Conservation (phyloP, 2,888 invertebrate species). For the Archips crataeganus region DNA sequence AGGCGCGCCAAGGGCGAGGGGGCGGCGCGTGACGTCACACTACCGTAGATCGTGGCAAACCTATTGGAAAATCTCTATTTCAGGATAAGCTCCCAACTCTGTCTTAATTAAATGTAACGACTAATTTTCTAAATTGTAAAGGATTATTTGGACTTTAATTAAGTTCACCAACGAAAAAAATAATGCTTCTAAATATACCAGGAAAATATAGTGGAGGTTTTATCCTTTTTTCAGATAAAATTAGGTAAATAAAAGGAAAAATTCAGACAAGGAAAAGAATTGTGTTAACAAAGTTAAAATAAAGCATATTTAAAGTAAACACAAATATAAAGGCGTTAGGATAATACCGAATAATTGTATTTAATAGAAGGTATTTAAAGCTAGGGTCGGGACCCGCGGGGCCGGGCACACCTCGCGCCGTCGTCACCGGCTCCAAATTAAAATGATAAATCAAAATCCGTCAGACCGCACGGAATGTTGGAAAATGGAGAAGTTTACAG, state of each 20-base stretch:
- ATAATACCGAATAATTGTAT: conserved; percentile 49
- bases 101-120: neutral
- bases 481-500: conserved; percentile 39
- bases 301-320: conserved; percentile 35
- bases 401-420: conserved; percentile 66
- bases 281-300: conserved; percentile 26
- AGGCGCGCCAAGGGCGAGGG: conserved; percentile 51
- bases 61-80: conserved; percentile 13
- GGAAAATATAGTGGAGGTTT: neutral
- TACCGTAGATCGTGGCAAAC: conserved; percentile 41
- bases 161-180: neutral
- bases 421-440: conserved; percentile 79
- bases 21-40: conserved; percentile 71
- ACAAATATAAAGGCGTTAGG: conserved; percentile 39
- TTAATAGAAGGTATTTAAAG: conserved; percentile 73
- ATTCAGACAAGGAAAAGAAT: conserved; percentile 30
- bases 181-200: neutral
- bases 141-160: neutral
- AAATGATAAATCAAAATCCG: conserved; percentile 84
- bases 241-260: neutral
- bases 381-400: conserved; percentile 66
- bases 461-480: conserved; percentile 56
- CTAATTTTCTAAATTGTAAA: neutral
- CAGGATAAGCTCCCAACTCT: neutral
- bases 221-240: neutral